Conservation (phyloP, 2,888 invertebrate genomes). For the Branchellion lobata region DNA sequence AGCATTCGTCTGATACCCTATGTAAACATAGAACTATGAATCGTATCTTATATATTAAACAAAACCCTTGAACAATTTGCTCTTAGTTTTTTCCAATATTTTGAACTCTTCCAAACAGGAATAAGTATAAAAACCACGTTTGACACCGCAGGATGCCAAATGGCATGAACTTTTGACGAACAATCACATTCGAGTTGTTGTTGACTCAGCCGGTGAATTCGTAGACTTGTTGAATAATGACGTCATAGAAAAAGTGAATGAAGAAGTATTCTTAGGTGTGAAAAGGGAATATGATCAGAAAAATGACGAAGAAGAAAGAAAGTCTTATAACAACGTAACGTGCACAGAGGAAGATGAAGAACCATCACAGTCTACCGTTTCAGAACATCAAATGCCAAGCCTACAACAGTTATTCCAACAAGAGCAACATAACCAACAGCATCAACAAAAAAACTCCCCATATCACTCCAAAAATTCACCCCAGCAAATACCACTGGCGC, state of each 20-base stretch:
- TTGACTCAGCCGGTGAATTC: not conserved
- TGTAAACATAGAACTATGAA: too few relatives aligned
- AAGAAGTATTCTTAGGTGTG: not conserved
- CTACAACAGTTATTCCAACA: not conserved
- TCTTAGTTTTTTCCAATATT: too few relatives aligned
- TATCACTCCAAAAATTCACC: not conserved
- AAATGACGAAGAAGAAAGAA: not conserved
- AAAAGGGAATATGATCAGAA: too few relatives aligned
- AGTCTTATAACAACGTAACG: not conserved
- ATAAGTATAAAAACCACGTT: too few relatives aligned
- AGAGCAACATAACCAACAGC: too few relatives aligned
- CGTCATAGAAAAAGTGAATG: not conserved
- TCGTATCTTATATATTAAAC: too few relatives aligned
- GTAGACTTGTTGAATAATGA: not conserved
- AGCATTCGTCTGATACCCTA: too few relatives aligned
- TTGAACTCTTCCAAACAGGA: too few relatives aligned
- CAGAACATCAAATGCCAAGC: not conserved
- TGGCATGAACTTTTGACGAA: conserved; percentile 10
- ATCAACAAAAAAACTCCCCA: too few relatives aligned
- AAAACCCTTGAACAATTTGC: too few relatives aligned
- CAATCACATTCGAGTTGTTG: not conserved
- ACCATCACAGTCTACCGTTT: not conserved
- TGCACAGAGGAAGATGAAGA: conserved; percentile 2
- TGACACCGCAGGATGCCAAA: not conserved
- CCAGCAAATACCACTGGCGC: not conserved